Base-by-base conservation (phyloP, 2,113 vertebrate species). In the Ptyas mucosa region DNA sequence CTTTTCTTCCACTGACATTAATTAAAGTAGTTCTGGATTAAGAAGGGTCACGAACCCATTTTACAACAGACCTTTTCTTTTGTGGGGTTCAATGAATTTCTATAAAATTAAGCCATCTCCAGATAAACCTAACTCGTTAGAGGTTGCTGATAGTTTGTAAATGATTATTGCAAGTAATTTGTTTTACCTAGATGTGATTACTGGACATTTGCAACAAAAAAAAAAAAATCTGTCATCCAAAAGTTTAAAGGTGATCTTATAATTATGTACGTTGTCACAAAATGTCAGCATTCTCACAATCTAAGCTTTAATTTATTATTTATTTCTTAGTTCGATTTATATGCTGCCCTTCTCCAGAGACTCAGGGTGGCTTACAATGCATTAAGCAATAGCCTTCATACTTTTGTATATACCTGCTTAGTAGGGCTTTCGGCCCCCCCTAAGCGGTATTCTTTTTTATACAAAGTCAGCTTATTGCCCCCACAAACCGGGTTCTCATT, bases 1-100 rank as follows among this genome's bases (percentile, higher is more conserved):
- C 96, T 54, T 51, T 87, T 61, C 95, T 96, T 97, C 94, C 89
- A 11, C 81, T 97, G 94, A 55, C 88, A 97, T 97, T 97, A 97
- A 97, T 97, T 97, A 97, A 97, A 89, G 94, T 95, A 69, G 89
- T 95, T 95, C 94, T 93, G 95, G 95, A 43, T 96, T 96, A 87
- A 12, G 92, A 97, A 96, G 96, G 96, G 89, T 94, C 95, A 96
- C 94, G 95, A 96, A 94, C 90, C 95, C 91, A 88, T 96, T 93
- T 93, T 88, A 95, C 93, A 95, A 24, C n/a, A 85, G 53, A 69
- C 29, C 64, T 29, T 69, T 69, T 69, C 29, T 69, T 69, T n/a
- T 34, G 11, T n/a, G 5, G 4, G 64, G 5, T 69, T 75, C 4
- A 75, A 75, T 75, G 64, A n/a, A 18, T 75, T 14, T 75, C n/a